Evolutionary conservation across 2,797 vertebrate genomes (phyloP).

Genomic region (Psittacula echo): DNA sequence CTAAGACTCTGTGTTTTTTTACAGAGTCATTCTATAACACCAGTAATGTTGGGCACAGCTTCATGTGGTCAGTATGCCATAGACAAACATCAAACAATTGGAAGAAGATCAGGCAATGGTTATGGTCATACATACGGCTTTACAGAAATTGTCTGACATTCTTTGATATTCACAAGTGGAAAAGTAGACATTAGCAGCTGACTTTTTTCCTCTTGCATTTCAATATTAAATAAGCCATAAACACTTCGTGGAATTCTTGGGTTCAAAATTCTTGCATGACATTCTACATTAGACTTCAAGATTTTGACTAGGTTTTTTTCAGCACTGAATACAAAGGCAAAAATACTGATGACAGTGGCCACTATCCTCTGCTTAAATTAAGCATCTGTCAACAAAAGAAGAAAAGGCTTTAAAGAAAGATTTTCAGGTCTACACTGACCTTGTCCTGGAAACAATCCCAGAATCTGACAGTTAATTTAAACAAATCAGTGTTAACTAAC

Average conservation of each 20-base stretch:
- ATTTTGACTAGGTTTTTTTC: background rate
- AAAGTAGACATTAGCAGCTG: background rate
- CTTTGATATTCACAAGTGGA: background rate
- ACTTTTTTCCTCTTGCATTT: background rate
- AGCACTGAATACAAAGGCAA: background rate
- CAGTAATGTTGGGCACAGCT: background rate
- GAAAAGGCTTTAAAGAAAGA: background rate
- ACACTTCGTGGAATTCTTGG: background rate
- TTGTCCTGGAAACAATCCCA: slow-evolving; percentile 1
- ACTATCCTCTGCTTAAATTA: background rate
- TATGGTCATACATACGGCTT: background rate
- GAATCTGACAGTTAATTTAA: slow-evolving; percentile 10
- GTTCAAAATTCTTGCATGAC: background rate
- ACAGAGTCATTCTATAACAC: background rate
- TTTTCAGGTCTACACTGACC: slow-evolving; percentile 11
- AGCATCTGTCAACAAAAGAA: background rate
- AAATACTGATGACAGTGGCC: background rate
- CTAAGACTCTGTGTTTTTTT: background rate
- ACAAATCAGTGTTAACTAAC: slow-evolving; percentile 32
- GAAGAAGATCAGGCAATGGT: background rate
- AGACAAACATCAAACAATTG: background rate
- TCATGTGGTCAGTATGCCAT: background rate
- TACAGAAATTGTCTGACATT: background rate
- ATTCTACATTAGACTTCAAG: background rate
- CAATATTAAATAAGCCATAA: background rate